Base-by-base conservation (phyloP, 2,888 invertebrate genomes). In the Mythimna lalbum region DNA sequence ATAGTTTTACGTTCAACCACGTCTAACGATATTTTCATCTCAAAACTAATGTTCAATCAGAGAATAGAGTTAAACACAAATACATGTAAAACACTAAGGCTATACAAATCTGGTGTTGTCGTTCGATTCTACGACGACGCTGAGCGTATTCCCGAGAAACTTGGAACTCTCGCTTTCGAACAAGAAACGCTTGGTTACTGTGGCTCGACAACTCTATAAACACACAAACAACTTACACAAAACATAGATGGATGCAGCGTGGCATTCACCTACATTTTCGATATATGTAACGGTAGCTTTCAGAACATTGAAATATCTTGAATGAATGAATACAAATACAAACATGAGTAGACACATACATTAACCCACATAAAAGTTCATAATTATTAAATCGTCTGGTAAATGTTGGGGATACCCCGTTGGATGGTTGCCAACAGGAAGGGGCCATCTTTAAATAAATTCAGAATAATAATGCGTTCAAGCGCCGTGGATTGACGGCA, bases 351-450 rank as follows among this genome's bases (percentile, higher is more conserved):
- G 85, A 89, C 88, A 89, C 87, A 89, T 87, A 89, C 89, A 90
- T 89, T 89, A 91, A 91, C 91, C 88, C 88, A 90, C 87, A 91
- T 90, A 90, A 91, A 92, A 91, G 90, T 90, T 90, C 90, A 91
- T 93, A 94, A 94, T 94, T 93, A 94, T 93, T 92, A 92, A 92
- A 94, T 92, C 92, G 94, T 95, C 94, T 94, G 93, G 93, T 93
- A 92, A 92, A 92, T 91, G 91, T 88, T 87, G 93, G 95, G 95
- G 94, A 92, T 94, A 92, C 95, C 95, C 95, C 92, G 90, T 93
- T 95, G 95, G 95, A 93, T 84, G 78, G 85, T 76, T 88, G 95
- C 95, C 95, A 95, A 94, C 92, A 93, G 95, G 93, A 94, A 94
- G 93, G 89, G 87, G 90, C 90, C 87, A 91, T 92, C 92, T 93